Evolutionary conservation across 2,113 vertebrate genomes (phyloP).

Genomic region (Formicarius rufipectus): DNA sequence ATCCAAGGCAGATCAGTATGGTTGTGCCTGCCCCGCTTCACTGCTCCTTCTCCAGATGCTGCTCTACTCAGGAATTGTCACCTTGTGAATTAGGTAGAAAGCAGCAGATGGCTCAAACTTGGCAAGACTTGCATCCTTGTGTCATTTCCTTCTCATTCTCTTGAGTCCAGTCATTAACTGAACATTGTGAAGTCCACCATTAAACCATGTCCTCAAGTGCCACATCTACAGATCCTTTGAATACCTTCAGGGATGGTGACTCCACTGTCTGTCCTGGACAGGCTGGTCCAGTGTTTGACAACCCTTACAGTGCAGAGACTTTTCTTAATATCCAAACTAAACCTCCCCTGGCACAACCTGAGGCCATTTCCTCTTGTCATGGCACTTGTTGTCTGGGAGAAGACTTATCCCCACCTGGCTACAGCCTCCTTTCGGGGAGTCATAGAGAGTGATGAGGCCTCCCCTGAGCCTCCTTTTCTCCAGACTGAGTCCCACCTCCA

Average conservation of each 20-base stretch:
- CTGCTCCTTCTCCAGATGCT: neutral
- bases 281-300: neutral
- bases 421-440: neutral
- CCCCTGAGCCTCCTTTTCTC: neutral
- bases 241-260: neutral
- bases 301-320: neutral
- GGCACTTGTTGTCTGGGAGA: neutral
- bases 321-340: neutral
- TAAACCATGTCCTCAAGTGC: neutral
- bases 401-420: neutral
- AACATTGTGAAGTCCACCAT: neutral
- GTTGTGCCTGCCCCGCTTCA: neutral
- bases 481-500: neutral
- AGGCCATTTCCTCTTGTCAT: rapidly evolving
- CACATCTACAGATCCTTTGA: neutral
- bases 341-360: neutral
- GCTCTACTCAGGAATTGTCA: neutral
- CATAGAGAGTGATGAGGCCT: neutral
- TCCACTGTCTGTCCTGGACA: neutral
- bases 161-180: neutral
- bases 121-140: neutral
- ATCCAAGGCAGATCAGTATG: neutral
- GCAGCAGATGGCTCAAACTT: neutral
- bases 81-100: neutral
- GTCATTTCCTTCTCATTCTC: neutral